Conservation (phyloP, 2,797 vertebrate species). For the Channallabes apus region DNA sequence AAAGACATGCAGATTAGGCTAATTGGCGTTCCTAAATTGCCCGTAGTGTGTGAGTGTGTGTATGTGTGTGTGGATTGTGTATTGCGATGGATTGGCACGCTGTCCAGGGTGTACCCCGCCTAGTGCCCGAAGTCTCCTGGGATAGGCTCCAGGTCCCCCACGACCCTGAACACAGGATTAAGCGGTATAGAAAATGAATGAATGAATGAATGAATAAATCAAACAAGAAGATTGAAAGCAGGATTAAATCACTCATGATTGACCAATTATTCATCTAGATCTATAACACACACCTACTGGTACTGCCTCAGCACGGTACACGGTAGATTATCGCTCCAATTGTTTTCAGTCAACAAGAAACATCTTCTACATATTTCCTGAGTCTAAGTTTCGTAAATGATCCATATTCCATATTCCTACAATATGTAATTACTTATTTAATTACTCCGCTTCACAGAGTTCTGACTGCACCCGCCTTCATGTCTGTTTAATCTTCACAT, state of each 20-base stretch:
- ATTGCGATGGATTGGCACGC: no score
- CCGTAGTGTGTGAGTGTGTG: no score
- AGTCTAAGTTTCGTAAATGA: neutral
- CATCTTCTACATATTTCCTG: neutral
- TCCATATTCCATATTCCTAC: neutral
- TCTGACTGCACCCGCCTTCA: neutral
- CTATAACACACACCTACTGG: neutral
- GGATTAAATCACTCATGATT: neutral
- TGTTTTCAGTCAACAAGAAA: neutral
- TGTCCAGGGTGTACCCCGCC: no score
- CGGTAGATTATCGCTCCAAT: neutral
- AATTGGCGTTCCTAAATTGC: no score
- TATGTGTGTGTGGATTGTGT: no score
- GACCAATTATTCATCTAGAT: neutral
- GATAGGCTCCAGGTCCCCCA: no score
- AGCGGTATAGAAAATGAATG: no score
- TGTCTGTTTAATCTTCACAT: constrained; percentile 14
- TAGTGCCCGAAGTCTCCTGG: no score
- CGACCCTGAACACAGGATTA: no score
- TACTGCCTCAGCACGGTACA: neutral
- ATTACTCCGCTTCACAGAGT: neutral
- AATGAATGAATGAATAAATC: no score
- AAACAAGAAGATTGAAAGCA: neutral
- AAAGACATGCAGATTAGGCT: no score
- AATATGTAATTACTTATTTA: constrained; percentile 13